These are phyloP conservation scores for Prosapia bicincta DNA, from an alignment of 2,888 invertebrate species.

Conservation along the genomic window DNA sequence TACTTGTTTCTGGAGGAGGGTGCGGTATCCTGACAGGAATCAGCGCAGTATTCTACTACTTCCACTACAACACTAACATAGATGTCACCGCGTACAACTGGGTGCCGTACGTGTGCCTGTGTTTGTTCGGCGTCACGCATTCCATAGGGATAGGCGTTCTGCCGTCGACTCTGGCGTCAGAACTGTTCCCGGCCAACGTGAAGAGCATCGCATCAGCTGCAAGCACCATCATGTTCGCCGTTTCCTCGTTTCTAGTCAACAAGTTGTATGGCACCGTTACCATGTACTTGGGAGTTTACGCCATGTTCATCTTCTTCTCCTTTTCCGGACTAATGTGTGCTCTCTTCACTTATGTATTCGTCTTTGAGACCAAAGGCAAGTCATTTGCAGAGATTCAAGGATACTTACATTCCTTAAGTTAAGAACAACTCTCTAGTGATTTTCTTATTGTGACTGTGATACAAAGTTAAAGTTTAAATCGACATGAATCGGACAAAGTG, in stretches of 20 bases:
- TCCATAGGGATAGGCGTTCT: slow-evolving; percentile 58
- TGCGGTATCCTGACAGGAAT: slow-evolving; percentile 18
- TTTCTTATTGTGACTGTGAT: background rate
- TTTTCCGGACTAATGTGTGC: slow-evolving; percentile 58
- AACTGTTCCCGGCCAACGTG: slow-evolving; percentile 60
- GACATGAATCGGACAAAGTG: too few relatives aligned
- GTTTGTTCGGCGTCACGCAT: slow-evolving; percentile 56
- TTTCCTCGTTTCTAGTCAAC: slow-evolving; percentile 55
- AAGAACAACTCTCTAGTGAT: background rate
- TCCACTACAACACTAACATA: background rate
- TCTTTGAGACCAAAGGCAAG: slow-evolving; percentile 69
- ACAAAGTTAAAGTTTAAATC: too few relatives aligned
- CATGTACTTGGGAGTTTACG: slow-evolving; percentile 60
- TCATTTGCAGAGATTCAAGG: slow-evolving; percentile 65
- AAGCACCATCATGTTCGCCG: slow-evolving; percentile 54
- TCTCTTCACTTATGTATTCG: slow-evolving; percentile 46
- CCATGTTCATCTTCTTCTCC: slow-evolving; percentile 58
- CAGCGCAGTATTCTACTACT: slow-evolving; percentile 22
- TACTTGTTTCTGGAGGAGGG: slow-evolving; percentile 42
- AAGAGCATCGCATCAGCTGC: slow-evolving; percentile 58
- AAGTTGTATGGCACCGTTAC: slow-evolving; percentile 56
- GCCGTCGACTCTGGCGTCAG: slow-evolving; percentile 60
- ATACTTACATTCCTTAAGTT: background rate
- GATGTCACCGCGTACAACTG: slow-evolving; percentile 38
- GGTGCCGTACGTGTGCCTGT: slow-evolving; percentile 51